Percentiles rank a stretch among this genome's conserved stretches.
Evolutionary conservation across 2,888 invertebrate genomes (phyloP).

Genomic region (Ichneumoninae sp.): DNA sequence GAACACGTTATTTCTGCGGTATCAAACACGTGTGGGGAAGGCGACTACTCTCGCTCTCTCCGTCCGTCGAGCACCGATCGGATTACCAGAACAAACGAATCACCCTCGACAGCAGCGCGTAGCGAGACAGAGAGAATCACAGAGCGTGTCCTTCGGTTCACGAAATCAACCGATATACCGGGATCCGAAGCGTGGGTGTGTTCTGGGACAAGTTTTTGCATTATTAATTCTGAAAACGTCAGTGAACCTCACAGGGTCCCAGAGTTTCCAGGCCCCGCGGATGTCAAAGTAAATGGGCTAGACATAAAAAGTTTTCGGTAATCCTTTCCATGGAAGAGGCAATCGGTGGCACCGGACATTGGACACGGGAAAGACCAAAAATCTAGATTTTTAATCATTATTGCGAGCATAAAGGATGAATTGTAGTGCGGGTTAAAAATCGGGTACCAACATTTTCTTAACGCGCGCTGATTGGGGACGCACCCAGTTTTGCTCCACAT

Average conservation of each 20-base stretch:
- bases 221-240: not conserved
- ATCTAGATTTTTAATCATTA: not conserved
- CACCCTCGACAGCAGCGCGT: not conserved
- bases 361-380: not conserved
- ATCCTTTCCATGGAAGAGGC: not conserved
- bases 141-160: not conserved
- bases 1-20: constrained; percentile 17
- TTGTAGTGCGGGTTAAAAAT: not conserved
- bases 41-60: not conserved
- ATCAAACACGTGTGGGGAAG: not conserved
- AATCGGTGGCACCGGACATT: not conserved
- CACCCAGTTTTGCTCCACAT: no score
- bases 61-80: constrained; percentile 5
- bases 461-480: no score
- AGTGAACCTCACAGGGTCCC: not conserved
- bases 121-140: constrained; percentile 7
- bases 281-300: not conserved
- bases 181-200: not conserved
- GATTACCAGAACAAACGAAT: constrained; percentile 32
- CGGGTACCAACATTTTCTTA: not conserved
- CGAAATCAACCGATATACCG: not conserved
- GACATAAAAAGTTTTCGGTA: not conserved
- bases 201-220: constrained; percentile 13
- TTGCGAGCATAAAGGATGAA: not conserved
- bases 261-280: not conserved